phyloP scores from a whole-genome alignment of 1,140 invertebrate species.

The Diorhabda carinulata region DNA sequence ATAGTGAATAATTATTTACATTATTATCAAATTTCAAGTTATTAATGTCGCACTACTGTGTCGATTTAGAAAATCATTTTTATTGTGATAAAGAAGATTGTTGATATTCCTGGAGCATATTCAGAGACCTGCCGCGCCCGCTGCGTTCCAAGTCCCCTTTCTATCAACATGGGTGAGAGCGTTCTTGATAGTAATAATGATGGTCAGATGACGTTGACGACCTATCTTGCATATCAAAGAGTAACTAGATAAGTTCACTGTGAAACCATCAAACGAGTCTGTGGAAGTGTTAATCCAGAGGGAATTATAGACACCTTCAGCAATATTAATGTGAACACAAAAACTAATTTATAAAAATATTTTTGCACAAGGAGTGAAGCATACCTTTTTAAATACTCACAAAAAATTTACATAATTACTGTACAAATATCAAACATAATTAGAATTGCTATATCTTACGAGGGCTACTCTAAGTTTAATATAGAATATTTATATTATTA shows the following conservation, averaged over 20 bases:
- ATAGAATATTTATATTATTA: no score
- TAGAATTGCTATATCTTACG: no score
- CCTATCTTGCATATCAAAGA: conserved; percentile 16
- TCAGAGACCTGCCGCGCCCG: neutral
- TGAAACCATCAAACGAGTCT: conserved; percentile 5
- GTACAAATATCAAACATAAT: no score
- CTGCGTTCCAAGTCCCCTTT: neutral
- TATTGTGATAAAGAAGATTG: neutral
- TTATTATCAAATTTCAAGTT: no score
- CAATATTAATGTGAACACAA: neutral
- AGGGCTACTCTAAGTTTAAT: no score
- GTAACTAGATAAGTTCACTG: conserved; percentile 11
- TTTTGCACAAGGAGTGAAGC: no score
- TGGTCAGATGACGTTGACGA: conserved; percentile 15
- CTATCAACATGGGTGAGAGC: conserved; percentile 6
- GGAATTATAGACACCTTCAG: neutral
- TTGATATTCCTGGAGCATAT: conserved; percentile 13
- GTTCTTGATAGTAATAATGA: conserved; percentile 18
- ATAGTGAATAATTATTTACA: no score
- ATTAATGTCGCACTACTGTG: no score
- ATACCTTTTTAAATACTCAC: no score
- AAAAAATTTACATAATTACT: no score
- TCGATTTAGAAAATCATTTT: neutral
- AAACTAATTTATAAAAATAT: neutral
- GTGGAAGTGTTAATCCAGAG: conserved; percentile 1